phyloP scores from a whole-genome alignment of 2,888 invertebrate species.

The Agrotis ipsilon region DNA sequence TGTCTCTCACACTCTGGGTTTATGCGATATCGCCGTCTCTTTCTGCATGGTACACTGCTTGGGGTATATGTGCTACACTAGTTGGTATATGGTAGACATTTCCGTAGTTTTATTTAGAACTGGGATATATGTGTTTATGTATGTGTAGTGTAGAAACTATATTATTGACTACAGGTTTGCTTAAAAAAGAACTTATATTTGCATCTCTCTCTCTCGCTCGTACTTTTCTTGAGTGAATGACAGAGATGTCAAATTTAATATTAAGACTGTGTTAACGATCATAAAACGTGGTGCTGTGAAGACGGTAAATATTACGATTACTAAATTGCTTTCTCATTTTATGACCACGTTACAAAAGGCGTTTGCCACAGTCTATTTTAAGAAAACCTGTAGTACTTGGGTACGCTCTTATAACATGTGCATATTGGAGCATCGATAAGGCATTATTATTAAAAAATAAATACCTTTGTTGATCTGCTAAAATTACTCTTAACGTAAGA shows the following conservation, averaged over 20 bases:
- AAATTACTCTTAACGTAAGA: no score
- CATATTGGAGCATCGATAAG: not conserved
- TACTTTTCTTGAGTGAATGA: not conserved
- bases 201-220: not conserved
- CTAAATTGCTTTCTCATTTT: not conserved
- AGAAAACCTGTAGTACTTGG: constrained; percentile 27
- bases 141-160: constrained; percentile 18
- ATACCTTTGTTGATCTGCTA: not conserved
- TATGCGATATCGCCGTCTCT: constrained; percentile 67
- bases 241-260: not conserved
- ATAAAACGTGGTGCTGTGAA: not conserved
- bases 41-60: constrained; percentile 81
- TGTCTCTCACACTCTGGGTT: constrained; percentile 70
- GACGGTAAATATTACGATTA: not conserved
- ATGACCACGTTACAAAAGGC: not conserved
- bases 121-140: constrained; percentile 57
- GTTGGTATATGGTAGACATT: constrained; percentile 60
- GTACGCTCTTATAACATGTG: constrained; percentile 48
- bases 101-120: constrained; percentile 47
- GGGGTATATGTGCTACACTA: constrained; percentile 79
- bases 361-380: constrained; percentile 4
- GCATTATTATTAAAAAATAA: no score
- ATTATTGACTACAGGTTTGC: constrained; percentile 26
- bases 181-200: not conserved
- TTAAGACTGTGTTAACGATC: not conserved